These are phyloP conservation scores for Adrianichthys oophorus DNA, from an alignment of 2,797 vertebrate genomes.

Conservation along the genomic window DNA sequence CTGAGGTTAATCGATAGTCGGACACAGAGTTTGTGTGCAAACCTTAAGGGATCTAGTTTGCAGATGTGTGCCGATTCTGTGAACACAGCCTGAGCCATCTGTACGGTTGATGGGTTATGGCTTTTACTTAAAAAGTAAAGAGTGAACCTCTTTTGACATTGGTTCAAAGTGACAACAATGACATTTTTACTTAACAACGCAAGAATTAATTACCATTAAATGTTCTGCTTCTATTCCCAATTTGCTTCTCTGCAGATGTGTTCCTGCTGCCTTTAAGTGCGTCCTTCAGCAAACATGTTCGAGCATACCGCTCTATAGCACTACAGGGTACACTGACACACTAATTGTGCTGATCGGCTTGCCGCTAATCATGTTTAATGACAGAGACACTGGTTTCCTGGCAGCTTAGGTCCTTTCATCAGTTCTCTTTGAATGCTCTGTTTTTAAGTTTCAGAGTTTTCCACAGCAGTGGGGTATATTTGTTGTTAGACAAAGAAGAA, in stretches of 20 bases:
- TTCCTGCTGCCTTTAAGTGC: conserved; percentile 17
- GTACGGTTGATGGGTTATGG: conserved; percentile 24
- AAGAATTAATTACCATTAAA: neutral
- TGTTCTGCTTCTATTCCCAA: neutral
- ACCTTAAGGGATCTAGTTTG: conserved; percentile 37
- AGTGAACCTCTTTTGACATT: no score
- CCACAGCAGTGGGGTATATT: conserved; percentile 6
- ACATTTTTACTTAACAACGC: no score
- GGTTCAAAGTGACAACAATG: no score
- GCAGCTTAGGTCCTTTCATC: conserved; percentile 53
- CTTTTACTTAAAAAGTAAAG: conserved; percentile 1
- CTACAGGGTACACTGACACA: conserved; percentile 29
- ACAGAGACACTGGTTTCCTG: conserved; percentile 49
- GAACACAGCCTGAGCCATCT: conserved; percentile 26
- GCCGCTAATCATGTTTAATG: conserved; percentile 67
- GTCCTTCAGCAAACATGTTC: conserved; percentile 8
- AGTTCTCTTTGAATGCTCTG: conserved; percentile 18
- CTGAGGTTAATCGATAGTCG: conserved; percentile 43
- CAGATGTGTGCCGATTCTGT: conserved; percentile 33
- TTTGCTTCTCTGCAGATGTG: neutral
- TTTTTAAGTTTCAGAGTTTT: neutral
- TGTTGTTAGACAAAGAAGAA: conserved; percentile 11
- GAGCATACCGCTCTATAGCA: conserved; percentile 11
- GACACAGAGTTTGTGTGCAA: conserved; percentile 17
- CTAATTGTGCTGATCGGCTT: conserved; percentile 64